These are phyloP conservation scores for Latrodectus geometricus DNA, from an alignment of 1,140 invertebrate genomes.

Conservation along the genomic window DNA sequence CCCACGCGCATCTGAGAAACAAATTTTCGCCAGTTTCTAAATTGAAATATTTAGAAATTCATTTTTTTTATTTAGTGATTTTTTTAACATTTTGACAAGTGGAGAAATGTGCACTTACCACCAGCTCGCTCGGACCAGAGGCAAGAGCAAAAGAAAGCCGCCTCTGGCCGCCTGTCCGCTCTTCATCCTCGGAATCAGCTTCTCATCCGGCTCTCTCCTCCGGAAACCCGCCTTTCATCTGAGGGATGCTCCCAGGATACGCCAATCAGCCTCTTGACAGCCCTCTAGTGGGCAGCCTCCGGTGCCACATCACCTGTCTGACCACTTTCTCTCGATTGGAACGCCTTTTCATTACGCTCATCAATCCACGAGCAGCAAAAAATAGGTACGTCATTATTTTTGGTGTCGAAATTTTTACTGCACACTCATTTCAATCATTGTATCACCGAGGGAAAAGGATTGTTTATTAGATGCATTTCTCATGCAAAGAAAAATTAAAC, in stretches of 20 bases:
- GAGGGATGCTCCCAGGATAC: constrained; percentile 17
- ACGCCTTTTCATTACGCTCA: neutral
- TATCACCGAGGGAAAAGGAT: no score
- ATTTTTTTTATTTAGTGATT: no score
- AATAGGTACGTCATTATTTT: no score
- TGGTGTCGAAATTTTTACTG: no score
- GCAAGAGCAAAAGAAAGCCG: constrained; percentile 54
- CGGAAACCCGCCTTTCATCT: constrained; percentile 49
- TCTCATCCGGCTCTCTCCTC: constrained; percentile 40
- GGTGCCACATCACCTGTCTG: constrained; percentile 7
- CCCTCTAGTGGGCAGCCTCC: constrained; percentile 15
- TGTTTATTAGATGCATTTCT: no score
- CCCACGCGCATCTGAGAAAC: no score
- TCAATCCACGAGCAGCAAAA: neutral
- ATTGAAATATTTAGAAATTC: no score
- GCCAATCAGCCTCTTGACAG: constrained; percentile 18
- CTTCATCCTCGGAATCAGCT: constrained; percentile 50
- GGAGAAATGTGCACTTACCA: constrained; percentile 27
- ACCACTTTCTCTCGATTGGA: constrained; percentile 4
- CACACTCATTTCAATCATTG: no score
- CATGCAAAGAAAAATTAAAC: no score
- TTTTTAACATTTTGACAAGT: neutral
- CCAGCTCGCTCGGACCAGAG: constrained; percentile 56
- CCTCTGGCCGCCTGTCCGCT: constrained; percentile 49
- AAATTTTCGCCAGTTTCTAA: no score